These are phyloP conservation scores for Pachycephala philippinensis DNA, from an alignment of 2,113 vertebrate genomes.

Conservation along the genomic window DNA sequence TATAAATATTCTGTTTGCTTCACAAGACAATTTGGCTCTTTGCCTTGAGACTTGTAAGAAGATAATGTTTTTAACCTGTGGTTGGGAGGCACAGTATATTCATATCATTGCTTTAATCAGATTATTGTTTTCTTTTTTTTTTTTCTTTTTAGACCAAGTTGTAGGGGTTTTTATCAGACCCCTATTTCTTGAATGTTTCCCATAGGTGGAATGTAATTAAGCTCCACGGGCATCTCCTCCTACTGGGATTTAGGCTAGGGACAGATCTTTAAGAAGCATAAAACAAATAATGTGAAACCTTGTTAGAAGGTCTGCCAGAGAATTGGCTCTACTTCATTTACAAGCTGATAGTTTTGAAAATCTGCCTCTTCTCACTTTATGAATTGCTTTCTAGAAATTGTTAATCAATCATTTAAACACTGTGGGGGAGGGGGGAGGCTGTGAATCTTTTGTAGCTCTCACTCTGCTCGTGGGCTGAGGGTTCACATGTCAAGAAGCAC, in stretches of 20 bases:
- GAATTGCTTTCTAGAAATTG: conserved; percentile 29
- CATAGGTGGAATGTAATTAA: conserved; percentile 70
- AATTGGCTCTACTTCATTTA: conserved; percentile 13
- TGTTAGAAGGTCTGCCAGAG: conserved; percentile 45
- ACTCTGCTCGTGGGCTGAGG: neutral
- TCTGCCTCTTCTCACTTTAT: conserved; percentile 7
- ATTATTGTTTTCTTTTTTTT: neutral
- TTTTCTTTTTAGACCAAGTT: neutral
- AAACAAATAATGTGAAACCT: conserved; percentile 46
- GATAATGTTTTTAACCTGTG: neutral
- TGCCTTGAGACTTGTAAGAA: conserved; percentile 11
- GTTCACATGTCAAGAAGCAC: neutral
- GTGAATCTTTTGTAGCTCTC: neutral
- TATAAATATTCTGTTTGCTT: neutral
- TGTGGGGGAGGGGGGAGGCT: neutral
- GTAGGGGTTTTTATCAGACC: conserved; percentile 29
- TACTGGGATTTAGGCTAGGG: conserved; percentile 57
- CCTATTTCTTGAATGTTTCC: conserved; percentile 53
- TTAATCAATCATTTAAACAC: conserved; percentile 39
- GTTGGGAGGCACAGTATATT: neutral
- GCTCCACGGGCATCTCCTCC: conserved; percentile 49
- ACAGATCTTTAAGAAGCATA: conserved; percentile 44
- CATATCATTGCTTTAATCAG: conserved; percentile 35
- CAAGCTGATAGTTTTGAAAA: conserved; percentile 32
- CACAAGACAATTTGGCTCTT: neutral